Conservation (phyloP, 2,888 invertebrate species). For the Hypselothyrea guttata region DNA sequence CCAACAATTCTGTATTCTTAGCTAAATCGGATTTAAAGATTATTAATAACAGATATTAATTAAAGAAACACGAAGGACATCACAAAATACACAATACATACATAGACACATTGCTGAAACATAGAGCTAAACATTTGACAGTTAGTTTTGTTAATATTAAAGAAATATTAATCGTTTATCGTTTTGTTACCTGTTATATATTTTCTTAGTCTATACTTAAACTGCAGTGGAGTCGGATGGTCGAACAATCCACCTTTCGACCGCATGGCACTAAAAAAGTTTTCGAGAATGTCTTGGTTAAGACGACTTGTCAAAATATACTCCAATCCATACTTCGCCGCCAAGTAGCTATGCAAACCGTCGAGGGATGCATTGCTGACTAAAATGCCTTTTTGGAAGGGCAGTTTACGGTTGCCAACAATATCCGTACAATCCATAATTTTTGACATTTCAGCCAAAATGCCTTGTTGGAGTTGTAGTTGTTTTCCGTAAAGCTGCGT, state of each 20-base stretch:
- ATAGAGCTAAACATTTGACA: too few relatives aligned
- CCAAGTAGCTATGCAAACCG: not conserved
- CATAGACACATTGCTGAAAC: too few relatives aligned
- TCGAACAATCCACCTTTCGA: conserved; percentile 9
- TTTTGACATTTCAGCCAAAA: conserved; percentile 7
- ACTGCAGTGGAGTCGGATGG: conserved; percentile 17
- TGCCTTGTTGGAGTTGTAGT: not conserved
- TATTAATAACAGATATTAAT: too few relatives aligned
- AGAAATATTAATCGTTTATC: too few relatives aligned
- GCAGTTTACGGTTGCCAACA: conserved; percentile 2
- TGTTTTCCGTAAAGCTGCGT: too few relatives aligned
- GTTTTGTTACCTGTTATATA: conserved; percentile 12
- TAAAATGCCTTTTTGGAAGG: conserved; percentile 13
- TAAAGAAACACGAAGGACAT: too few relatives aligned
- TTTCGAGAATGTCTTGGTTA: conserved; percentile 12
- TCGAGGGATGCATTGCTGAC: conserved; percentile 15
- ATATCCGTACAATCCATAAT: conserved; percentile 6
- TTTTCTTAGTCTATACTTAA: too few relatives aligned
- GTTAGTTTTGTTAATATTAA: too few relatives aligned
- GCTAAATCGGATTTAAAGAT: too few relatives aligned
- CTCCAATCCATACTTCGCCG: not conserved
- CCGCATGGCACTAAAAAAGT: conserved; percentile 7
- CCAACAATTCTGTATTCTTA: too few relatives aligned
- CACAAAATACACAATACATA: too few relatives aligned
- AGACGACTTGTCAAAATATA: conserved; percentile 13